These are phyloP conservation scores for Phylloscopus trochiloides DNA, from an alignment of 2,113 vertebrate species.

Conservation along the genomic window DNA sequence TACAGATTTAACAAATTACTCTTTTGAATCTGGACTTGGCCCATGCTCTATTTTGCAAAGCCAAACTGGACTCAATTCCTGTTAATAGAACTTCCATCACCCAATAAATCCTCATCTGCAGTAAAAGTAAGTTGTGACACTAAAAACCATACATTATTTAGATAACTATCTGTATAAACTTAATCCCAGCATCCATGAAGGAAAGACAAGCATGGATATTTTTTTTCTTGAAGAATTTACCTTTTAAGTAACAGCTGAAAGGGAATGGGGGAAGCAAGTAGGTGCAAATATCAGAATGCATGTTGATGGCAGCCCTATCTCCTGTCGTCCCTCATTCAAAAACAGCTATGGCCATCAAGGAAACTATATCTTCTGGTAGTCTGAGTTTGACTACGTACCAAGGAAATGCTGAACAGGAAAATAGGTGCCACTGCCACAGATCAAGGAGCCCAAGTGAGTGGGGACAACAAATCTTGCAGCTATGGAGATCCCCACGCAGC, in stretches of 20 bases:
- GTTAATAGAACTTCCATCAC: not conserved
- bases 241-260: not conserved
- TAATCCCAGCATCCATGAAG: not conserved
- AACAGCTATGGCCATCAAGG: not conserved
- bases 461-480: not conserved
- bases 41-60: not conserved
- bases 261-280: not conserved
- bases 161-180: not conserved
- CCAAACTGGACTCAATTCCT: not conserved
- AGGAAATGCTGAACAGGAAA: not conserved
- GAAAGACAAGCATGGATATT: not conserved
- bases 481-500: not conserved
- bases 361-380: not conserved
- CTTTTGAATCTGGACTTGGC: not conserved
- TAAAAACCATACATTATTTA: not conserved
- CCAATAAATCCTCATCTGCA: not conserved
- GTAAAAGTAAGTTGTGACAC: not conserved
- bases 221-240: not conserved
- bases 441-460: accelerated
- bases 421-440: accelerated
- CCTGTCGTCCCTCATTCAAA: not conserved
- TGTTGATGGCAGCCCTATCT: not conserved
- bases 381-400: not conserved
- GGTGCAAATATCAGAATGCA: not conserved
- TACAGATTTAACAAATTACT: not conserved